Evolutionary conservation across 2,888 invertebrate species (phyloP), one percentile per base, ranked within the genome.

Genomic region (Limnephilus lunatus): DNA sequence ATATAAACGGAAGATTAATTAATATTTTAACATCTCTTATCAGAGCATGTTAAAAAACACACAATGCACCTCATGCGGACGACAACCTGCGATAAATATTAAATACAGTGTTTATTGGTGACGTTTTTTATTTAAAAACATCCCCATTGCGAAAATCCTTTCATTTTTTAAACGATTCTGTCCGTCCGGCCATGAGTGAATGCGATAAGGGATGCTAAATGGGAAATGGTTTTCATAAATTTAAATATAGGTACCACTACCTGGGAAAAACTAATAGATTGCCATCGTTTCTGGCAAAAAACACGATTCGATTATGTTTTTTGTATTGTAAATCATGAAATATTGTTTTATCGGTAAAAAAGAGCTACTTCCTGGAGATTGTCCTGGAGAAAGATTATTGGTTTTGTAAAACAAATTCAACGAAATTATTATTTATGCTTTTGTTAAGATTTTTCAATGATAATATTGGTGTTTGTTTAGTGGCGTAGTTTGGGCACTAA

Each of bases 101-200:
- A 32, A 35, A 32, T 32, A 25, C 25, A 35, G 39, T 83, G 83
- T 83, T 83, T 83, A 83, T 83, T 83, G 35, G 83, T 32, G 83
- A 39, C 83, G 83, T 9, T 83, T 83, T 83, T 83, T 83, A 83
- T 83, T 83, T 35, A 83, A 83, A 35, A 83, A 35, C 25, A 83
- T 83, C 83, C 83, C 32, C 83, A 39, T 68, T 68, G 35, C 32
- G 35, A 83, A 83, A 35, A 25, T 83, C 83, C 32, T 83, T 83
- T 83, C 83, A 83, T 83, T 83, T 83, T 83, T 83, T 35, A 83
- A 83, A 83, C 35, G 83, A 83, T 35, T 83, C 83, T 83, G 83
- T 35, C 25, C 25, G 39, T 25, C 39, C 83, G 39, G 83, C 83
- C 83, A 83, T 83, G 83, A 39, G 83, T 83, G 32, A 83, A 83